Percentiles rank a stretch among this genome's conserved stretches.
Conservation (phyloP, 2,888 invertebrate genomes). For the Ypsolopha sequella region DNA sequence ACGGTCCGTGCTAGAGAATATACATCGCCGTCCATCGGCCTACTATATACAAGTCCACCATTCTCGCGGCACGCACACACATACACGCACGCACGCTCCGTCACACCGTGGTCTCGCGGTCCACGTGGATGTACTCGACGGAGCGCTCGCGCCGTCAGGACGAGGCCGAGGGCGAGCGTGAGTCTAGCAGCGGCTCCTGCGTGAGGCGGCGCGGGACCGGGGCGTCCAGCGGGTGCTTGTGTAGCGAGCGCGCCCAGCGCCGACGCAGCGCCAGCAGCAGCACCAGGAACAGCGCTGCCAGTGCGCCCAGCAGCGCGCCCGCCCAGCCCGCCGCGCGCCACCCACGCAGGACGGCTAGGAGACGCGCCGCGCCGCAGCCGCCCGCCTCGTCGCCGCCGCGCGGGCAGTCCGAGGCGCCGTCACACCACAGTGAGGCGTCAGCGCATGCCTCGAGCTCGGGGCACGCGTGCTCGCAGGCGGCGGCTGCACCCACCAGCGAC, state of each 20-base stretch:
- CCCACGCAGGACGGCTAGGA: conserved; percentile 28
- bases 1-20: background rate
- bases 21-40: background rate
- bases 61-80: background rate
- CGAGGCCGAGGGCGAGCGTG: conserved; percentile 67
- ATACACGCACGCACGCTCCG: conserved; percentile 36
- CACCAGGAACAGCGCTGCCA: conserved; percentile 73
- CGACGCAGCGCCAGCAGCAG: conserved; percentile 71
- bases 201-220: conserved; percentile 65
- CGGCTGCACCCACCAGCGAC: conserved; percentile 28
- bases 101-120: conserved; percentile 94
- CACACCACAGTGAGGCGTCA: conserved; percentile 80
- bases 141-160: conserved; percentile 91
- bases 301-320: conserved; percentile 68
- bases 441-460: conserved; percentile 84
- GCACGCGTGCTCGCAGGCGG: conserved; percentile 62
- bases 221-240: conserved; percentile 56
- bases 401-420: conserved; percentile 76
- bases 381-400: conserved; percentile 78
- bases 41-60: background rate
- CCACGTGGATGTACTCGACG: conserved; percentile 94
- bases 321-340: conserved; percentile 44
- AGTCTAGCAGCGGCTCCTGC: conserved; percentile 77
- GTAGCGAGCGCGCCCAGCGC: conserved; percentile 62
- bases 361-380: conserved; percentile 34